Percentiles rank a stretch among this genome's conserved stretches.
Evolutionary conservation across 1,140 invertebrate species (phyloP).

Genomic region (Drosophila guanche): DNA sequence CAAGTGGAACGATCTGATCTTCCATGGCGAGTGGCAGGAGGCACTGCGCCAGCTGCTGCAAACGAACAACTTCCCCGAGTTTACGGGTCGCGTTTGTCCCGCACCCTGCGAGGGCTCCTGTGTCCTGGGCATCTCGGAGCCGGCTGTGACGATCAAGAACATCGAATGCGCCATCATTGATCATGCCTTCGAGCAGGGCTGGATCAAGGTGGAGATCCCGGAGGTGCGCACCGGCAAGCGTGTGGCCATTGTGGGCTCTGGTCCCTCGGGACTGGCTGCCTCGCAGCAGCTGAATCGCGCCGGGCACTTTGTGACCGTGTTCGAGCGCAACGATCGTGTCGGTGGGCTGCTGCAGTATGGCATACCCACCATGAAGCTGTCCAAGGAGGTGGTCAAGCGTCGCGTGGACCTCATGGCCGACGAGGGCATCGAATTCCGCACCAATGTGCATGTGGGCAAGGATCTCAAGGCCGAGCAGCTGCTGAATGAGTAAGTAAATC

Average conservation of each 20-base stretch:
- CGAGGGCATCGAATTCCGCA: slow-evolving; percentile 96
- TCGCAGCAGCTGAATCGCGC: slow-evolving; percentile 98
- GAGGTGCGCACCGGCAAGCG: slow-evolving; percentile 90
- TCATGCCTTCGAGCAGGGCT: slow-evolving; percentile 98
- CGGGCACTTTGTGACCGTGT: slow-evolving; percentile 96
- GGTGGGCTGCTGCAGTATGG: slow-evolving; percentile 98
- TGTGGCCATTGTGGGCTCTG: slow-evolving; percentile 97
- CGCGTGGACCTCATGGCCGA: slow-evolving; percentile 93
- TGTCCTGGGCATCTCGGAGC: slow-evolving; percentile 97
- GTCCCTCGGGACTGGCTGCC: slow-evolving; percentile 96
- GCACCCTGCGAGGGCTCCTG: slow-evolving; percentile 99
- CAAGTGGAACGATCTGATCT: slow-evolving; percentile 99
- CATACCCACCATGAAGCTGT: slow-evolving; percentile 98
- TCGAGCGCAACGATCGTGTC: slow-evolving; percentile 97
- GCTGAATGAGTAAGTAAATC: slow-evolving; percentile 83
- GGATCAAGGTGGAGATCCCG: slow-evolving; percentile 91
- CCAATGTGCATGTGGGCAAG: slow-evolving; percentile 95
- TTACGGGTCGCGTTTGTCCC: slow-evolving; percentile 98
- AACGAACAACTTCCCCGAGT: slow-evolving; percentile 99
- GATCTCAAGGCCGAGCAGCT: slow-evolving; percentile 91
- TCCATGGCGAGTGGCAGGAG: slow-evolving; percentile 97
- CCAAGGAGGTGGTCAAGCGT: slow-evolving; percentile 95
- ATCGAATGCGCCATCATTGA: slow-evolving; percentile 99
- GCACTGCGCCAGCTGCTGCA: slow-evolving; percentile 97
- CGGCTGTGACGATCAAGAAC: slow-evolving; percentile 99